A percentile compares a stretch with the other conserved stretches of the same genome.
Evolutionary conservation across 2,113 vertebrate genomes (phyloP).

Genomic region (Corvus cornix): DNA sequence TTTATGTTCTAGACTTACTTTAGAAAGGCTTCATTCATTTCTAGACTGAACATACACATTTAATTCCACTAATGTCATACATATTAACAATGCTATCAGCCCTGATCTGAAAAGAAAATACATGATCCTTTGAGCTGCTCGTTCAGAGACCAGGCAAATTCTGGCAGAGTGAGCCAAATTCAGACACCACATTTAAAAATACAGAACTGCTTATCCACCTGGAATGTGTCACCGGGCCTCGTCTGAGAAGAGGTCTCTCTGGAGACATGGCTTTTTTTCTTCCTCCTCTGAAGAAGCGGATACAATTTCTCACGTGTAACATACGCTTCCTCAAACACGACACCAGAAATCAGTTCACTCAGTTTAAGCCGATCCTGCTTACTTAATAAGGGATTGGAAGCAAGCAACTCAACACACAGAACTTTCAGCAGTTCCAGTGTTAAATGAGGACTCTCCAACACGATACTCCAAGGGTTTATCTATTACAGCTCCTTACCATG

Average conservation of each 20-base stretch:
- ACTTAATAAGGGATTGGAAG: not conserved
- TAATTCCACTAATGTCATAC: not conserved
- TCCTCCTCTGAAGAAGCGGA: not conserved
- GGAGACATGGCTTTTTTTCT: not conserved
- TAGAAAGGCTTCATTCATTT: not conserved
- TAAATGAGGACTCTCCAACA: not conserved
- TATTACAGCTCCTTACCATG: constrained; percentile 71
- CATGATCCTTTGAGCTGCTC: not conserved
- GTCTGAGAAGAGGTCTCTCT: not conserved
- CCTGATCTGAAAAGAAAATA: not conserved
- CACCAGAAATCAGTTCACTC: not conserved
- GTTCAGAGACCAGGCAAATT: not conserved
- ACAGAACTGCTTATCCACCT: not conserved
- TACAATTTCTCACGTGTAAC: not conserved
- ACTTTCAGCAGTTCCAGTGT: not conserved
- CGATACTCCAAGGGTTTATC: not conserved
- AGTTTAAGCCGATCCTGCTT: not conserved
- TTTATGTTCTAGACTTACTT: not conserved
- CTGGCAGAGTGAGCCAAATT: not conserved
- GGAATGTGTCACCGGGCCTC: not conserved
- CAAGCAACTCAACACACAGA: not conserved
- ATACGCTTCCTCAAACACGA: not conserved
- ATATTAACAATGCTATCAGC: not conserved
- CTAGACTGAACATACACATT: not conserved
- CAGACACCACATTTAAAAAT: not conserved